Evolutionary conservation across 2,113 vertebrate species (phyloP), one percentile per base, ranked within the genome.

Genomic region (Bubo scandiacus): DNA sequence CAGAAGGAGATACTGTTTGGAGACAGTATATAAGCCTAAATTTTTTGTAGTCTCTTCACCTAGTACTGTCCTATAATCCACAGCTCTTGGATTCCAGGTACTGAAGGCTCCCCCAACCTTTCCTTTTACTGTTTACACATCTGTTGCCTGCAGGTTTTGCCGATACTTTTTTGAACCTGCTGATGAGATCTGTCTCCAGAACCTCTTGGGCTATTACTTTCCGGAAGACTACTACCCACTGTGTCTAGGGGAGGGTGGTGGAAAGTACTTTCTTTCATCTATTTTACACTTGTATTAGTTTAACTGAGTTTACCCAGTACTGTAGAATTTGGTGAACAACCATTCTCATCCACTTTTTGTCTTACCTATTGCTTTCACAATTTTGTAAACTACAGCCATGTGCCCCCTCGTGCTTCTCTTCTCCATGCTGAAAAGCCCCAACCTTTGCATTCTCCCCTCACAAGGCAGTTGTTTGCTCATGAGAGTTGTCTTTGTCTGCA

Each of bases 401-500:
- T 30, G 16, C 6, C 22, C 22, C 40, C 18, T 74, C 20, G 21
- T 38, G 40, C 43, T 80, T 62, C 51, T 40, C 13, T 38, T 86
- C 47, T 55, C 27, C 34, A 59, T 8, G 19, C 6, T 40, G 73
- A 62, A 70, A 15, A 78, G 38, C 27, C 27, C 12, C 42, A 73
- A 25, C 14, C 40, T 49, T 70, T 71, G 74, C 27, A 15, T 34
- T 63, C 26, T 72, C 12, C 27, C 29, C 34, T 88, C 40, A 61
- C 0, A 3, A 72, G 26, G 23, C 30, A 57, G 12, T 36, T 67
- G 19, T 19, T 70, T 5, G 3, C 52, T 67, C 7, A 18, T 0
- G 0, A 17, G 11, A 12, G 10, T n/a, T 65, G 40, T 18, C 62
- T 38, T 67, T 82, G 74, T 79, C 25, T 75, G 47, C 15, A 38